Conservation (phyloP, 37 sponge, comb jelly and placozoan species). For the Chondrosia reniformis region DNA sequence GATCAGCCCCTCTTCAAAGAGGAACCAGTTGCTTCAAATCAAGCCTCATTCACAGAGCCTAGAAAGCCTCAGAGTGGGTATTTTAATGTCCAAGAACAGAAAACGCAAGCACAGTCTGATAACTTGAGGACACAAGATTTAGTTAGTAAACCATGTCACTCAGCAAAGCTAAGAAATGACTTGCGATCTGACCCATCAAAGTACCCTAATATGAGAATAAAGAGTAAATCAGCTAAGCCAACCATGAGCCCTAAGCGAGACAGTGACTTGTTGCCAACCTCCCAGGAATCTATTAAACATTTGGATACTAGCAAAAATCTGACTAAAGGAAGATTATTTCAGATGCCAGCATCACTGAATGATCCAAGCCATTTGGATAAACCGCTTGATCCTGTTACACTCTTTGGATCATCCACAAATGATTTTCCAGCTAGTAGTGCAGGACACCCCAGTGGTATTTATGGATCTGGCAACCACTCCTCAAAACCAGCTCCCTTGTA, state of each 20-base stretch:
- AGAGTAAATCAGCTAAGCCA: neutral
- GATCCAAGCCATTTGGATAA: slow-evolving; percentile 27
- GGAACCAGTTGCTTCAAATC: neutral
- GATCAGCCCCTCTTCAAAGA: slow-evolving; percentile 18
- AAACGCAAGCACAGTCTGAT: neutral
- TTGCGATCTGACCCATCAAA: neutral
- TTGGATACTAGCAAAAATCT: too few species aligned
- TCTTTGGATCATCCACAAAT: slow-evolving; percentile 36
- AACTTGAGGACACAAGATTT: neutral
- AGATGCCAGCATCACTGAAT: neutral
- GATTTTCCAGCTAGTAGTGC: neutral
- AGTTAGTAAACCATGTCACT: neutral
- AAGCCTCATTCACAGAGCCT: neutral
- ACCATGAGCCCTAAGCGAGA: neutral
- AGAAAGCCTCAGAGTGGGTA: neutral
- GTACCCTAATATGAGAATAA: neutral
- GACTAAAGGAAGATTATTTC: too few species aligned
- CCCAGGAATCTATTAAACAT: too few species aligned
- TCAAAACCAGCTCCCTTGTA: neutral
- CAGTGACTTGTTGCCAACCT: too few species aligned
- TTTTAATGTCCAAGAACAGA: too few species aligned
- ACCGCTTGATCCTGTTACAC: slow-evolving; percentile 48
- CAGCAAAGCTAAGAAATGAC: too few species aligned
- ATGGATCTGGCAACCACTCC: neutral
- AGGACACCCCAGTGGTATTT: too few species aligned